Evolutionary conservation across 1,140 invertebrate species (phyloP).

Genomic region (Eueides isabella): DNA sequence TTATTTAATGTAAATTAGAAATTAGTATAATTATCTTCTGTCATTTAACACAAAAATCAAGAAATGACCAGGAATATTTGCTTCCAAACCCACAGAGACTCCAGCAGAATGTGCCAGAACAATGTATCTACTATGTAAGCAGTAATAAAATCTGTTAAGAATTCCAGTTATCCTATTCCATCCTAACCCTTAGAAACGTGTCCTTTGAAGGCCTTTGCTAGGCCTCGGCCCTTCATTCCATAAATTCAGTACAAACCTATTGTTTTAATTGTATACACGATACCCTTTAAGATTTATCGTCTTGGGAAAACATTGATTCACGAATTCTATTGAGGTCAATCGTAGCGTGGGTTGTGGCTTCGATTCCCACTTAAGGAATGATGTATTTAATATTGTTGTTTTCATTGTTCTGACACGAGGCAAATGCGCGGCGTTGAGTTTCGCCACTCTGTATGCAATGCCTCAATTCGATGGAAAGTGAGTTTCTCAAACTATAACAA

Average conservation of each 20-base stretch:
- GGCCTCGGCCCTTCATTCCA: constrained; percentile 42
- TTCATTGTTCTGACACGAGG: too few species aligned
- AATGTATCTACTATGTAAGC: constrained; percentile 15
- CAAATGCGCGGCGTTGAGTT: too few species aligned
- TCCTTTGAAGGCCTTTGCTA: constrained; percentile 28
- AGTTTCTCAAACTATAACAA: too few species aligned
- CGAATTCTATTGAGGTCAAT: constrained; percentile 48
- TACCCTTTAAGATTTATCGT: constrained; percentile 58
- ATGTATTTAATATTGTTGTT: too few species aligned
- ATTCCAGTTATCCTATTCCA: constrained; percentile 27
- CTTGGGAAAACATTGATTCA: constrained; percentile 53
- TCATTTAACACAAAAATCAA: not conserved
- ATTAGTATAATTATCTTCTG: not conserved
- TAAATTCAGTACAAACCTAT: constrained; percentile 53
- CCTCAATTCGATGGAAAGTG: too few species aligned
- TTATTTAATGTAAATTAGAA: too few species aligned
- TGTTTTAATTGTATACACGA: constrained; percentile 60
- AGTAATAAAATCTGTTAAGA: constrained; percentile 22
- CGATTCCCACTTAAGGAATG: too few species aligned
- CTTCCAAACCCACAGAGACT: not conserved
- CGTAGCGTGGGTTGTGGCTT: too few species aligned
- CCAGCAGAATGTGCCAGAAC: not conserved
- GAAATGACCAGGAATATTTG: not conserved
- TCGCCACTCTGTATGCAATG: too few species aligned
- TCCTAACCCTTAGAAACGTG: constrained; percentile 18